Evolutionary conservation across 2,888 invertebrate species (phyloP).

Genomic region (Diadegma fenestrale): DNA sequence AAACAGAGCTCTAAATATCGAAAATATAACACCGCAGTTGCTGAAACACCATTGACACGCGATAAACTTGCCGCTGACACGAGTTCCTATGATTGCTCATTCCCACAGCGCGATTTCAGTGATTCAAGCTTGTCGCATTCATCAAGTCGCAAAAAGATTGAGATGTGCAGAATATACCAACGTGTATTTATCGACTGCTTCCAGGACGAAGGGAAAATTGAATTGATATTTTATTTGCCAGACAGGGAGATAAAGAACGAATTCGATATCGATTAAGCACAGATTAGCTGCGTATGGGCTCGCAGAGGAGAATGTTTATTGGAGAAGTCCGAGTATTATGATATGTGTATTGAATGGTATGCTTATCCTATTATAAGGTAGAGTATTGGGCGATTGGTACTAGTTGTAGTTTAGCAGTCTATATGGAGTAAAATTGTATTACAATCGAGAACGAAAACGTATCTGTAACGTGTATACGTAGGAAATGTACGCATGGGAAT

Average conservation of each 20-base stretch:
- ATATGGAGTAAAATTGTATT: conserved; percentile 55
- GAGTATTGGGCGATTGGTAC: conserved; percentile 37
- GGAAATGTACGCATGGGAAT: conserved; percentile 34
- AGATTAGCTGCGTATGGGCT: not conserved
- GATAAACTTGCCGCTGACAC: not conserved
- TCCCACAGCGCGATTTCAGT: too few species aligned
- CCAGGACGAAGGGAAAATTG: not conserved
- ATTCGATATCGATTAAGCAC: not conserved
- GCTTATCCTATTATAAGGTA: conserved; percentile 38
- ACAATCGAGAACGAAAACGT: conserved; percentile 5
- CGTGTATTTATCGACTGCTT: not conserved
- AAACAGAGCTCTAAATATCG: conserved; percentile 18
- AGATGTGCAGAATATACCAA: too few species aligned
- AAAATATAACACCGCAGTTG: not conserved
- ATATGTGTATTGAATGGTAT: conserved; percentile 8
- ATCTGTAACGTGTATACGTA: conserved; percentile 40
- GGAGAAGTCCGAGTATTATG: not conserved
- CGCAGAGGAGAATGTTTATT: not conserved
- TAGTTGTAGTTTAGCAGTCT: conserved; percentile 11
- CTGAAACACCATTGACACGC: not conserved
- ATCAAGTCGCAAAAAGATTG: too few species aligned
- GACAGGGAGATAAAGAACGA: not conserved
- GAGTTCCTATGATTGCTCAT: not conserved
- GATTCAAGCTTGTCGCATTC: too few species aligned
- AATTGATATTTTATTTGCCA: not conserved